Percentiles rank a stretch among this genome's conserved stretches.
Evolutionary conservation across 2,113 vertebrate genomes (phyloP).

Genomic region (Emydocephalus ijimae): DNA sequence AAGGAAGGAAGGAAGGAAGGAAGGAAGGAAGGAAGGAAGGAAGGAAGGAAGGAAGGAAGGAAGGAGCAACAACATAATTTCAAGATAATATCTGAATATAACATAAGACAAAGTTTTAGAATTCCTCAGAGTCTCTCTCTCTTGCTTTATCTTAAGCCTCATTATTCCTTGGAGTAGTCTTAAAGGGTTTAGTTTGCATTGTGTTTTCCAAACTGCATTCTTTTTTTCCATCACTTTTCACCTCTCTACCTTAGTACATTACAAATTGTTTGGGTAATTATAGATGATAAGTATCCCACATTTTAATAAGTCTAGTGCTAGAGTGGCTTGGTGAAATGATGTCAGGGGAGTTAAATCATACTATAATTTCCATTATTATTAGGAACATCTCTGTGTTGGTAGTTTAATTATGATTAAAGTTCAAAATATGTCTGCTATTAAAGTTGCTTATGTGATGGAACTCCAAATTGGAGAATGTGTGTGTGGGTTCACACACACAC

Average conservation of each 20-base stretch:
- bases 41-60: too few species aligned
- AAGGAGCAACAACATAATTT: neutral
- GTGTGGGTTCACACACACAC: neutral
- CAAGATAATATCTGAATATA: conserved; percentile 2
- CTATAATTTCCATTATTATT: conserved; percentile 47
- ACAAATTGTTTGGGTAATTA: conserved; percentile 21
- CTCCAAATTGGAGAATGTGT: conserved; percentile 19
- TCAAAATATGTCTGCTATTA: conserved; percentile 38
- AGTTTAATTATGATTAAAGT: conserved; percentile 57
- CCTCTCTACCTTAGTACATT: conserved; percentile 1
- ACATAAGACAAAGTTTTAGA: conserved; percentile 6
- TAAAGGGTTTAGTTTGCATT: conserved; percentile 7
- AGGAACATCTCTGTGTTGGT: conserved; percentile 35
- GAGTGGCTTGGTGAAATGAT: conserved; percentile 36
- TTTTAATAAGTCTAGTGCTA: conserved; percentile 42
- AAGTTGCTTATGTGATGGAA: conserved; percentile 23
- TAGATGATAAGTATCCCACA: conserved; percentile 29
- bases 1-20: too few species aligned
- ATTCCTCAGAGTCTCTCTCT: neutral
- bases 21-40: neutral
- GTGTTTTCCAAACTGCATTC: conserved; percentile 10
- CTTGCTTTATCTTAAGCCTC: conserved; percentile 12
- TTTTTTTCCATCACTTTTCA: neutral
- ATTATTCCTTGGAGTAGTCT: conserved; percentile 17
- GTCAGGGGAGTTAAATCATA: conserved; percentile 45